Evolutionary conservation across 1,140 invertebrate genomes (phyloP).

Genomic region (Scaptomyza pallida): DNA sequence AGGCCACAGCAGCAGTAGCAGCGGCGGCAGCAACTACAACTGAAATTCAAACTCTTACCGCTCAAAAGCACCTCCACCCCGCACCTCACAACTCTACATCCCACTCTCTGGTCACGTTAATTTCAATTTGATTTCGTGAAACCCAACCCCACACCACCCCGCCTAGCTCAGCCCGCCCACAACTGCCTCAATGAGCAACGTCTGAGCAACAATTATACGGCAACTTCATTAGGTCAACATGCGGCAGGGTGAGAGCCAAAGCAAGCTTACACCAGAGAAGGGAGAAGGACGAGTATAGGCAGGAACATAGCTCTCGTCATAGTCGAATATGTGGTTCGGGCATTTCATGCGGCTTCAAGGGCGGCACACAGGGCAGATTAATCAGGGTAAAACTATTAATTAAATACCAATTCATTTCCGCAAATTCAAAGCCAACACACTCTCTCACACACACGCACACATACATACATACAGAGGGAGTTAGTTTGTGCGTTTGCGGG

Average conservation of each 20-base stretch:
- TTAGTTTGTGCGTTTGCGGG: slow-evolving; percentile 40
- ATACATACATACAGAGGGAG: slow-evolving; percentile 9
- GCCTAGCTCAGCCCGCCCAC: slow-evolving; percentile 9
- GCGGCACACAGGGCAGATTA: slow-evolving; percentile 77
- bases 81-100: not conserved
- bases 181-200: slow-evolving; percentile 33
- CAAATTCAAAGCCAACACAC: slow-evolving; percentile 76
- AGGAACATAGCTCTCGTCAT: slow-evolving; percentile 37
- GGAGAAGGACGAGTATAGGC: slow-evolving; percentile 20
- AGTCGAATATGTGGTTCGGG: slow-evolving; percentile 21
- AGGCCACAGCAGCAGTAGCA: slow-evolving; percentile 61
- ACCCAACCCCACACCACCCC: slow-evolving; percentile 4
- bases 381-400: slow-evolving; percentile 84
- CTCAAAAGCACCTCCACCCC: slow-evolving; percentile 15
- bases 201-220: slow-evolving; percentile 81
- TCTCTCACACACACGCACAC: slow-evolving; percentile 25
- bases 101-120: slow-evolving; percentile 67
- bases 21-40: slow-evolving; percentile 32
- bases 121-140: slow-evolving; percentile 83
- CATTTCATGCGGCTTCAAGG: slow-evolving; percentile 40
- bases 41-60: slow-evolving; percentile 38
- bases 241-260: slow-evolving; percentile 26
- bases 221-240: slow-evolving; percentile 84
- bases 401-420: slow-evolving; percentile 84
- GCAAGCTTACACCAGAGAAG: slow-evolving; percentile 3